Evolutionary conservation across 2,797 vertebrate species (phyloP).

Genomic region (Yasuhikotakia modesta): DNA sequence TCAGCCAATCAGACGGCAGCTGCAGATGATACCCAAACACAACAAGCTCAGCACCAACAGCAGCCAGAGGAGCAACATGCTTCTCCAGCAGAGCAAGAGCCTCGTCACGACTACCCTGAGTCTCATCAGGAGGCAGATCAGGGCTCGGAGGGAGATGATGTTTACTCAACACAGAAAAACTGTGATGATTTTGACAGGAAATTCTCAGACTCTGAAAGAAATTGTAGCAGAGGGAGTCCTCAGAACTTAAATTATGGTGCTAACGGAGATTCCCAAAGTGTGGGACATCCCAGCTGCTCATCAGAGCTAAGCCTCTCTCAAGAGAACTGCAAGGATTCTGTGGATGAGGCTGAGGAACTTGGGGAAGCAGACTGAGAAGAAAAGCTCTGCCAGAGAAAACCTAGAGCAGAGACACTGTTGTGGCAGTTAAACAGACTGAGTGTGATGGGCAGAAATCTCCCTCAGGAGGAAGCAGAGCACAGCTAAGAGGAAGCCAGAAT

Average conservation of each 20-base stretch:
- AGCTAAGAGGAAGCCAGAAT: slow-evolving; percentile 5
- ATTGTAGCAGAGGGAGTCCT: slow-evolving; percentile 17
- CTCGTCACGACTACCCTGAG: neutral
- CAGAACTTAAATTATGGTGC: slow-evolving; percentile 64
- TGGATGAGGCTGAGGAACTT: slow-evolving; percentile 23
- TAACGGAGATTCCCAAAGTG: slow-evolving; percentile 67
- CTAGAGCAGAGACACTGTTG: neutral
- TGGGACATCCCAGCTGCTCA: slow-evolving; percentile 56
- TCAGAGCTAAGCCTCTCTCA: slow-evolving; percentile 15
- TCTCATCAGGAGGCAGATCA: slow-evolving; percentile 14
- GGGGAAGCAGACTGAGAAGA: slow-evolving; percentile 7
- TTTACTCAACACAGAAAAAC: neutral
- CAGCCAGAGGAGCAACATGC: neutral
- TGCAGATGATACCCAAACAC: slow-evolving; percentile 44
- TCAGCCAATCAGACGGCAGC: slow-evolving; percentile 9
- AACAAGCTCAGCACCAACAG: slow-evolving; percentile 41
- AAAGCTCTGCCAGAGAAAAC: slow-evolving; percentile 5
- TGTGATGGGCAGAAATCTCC: neutral
- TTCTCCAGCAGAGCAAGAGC: slow-evolving; percentile 41
- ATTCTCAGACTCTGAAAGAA: slow-evolving; percentile 19
- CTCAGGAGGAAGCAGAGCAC: neutral
- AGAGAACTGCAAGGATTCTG: slow-evolving; percentile 25
- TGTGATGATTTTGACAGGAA: slow-evolving; percentile 15
- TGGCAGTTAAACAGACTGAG: slow-evolving; percentile 6
- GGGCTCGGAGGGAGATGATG: neutral